Evolutionary conservation across 2,888 invertebrate genomes (phyloP).

Genomic region (Dryococelus australis): DNA sequence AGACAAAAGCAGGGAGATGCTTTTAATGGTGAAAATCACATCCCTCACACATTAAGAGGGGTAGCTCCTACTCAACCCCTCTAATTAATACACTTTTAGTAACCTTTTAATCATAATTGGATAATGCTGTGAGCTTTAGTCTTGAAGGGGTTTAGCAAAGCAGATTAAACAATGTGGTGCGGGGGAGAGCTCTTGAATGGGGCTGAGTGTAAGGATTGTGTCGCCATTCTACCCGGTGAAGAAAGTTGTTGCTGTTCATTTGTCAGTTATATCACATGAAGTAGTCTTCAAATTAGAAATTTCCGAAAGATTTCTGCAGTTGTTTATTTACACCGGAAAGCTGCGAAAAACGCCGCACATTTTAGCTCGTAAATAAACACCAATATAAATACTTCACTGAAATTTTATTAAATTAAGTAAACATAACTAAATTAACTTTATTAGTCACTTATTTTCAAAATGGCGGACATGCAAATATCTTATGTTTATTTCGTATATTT

Average conservation of each 20-base stretch:
- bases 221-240: neutral
- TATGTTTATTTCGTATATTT: no score
- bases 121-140: slow-evolving; percentile 52
- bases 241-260: neutral
- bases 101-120: slow-evolving; percentile 63
- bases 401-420: no score
- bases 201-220: neutral
- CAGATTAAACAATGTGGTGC: slow-evolving; percentile 26
- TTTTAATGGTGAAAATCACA: slow-evolving; percentile 45
- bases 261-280: neutral
- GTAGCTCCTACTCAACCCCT: slow-evolving; percentile 37
- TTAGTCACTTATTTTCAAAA: no score
- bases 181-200: slow-evolving; percentile 18
- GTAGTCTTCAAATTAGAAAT: neutral
- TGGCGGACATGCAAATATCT: no score
- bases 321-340: neutral
- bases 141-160: slow-evolving; percentile 20
- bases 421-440: no score
- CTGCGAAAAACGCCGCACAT: neutral
- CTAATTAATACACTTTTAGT: slow-evolving; percentile 61
- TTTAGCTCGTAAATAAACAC: no score
- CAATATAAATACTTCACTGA: no score
- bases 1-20: slow-evolving; percentile 34
- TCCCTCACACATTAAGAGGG: slow-evolving; percentile 42
- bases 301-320: neutral